These are phyloP conservation scores for Tenthredo livida DNA, from an alignment of 2,888 invertebrate species.

Conservation along the genomic window DNA sequence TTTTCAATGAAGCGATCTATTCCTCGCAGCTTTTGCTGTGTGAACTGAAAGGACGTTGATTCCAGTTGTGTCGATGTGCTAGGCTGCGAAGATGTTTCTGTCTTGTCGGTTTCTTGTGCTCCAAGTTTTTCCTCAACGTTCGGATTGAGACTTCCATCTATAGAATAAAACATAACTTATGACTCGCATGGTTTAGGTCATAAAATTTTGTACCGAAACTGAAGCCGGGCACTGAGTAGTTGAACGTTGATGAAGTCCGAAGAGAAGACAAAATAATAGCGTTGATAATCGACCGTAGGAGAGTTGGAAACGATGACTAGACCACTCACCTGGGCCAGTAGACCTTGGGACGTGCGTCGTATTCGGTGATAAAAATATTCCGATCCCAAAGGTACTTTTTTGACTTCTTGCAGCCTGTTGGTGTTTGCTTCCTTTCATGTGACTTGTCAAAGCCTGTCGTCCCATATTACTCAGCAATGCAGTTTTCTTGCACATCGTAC, in stretches of 20 bases:
- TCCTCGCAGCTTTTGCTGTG: background rate
- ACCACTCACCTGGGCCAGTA: no score
- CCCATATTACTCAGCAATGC: slow-evolving; percentile 57
- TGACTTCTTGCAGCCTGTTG: background rate
- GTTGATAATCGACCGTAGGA: no score
- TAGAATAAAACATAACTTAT: no score
- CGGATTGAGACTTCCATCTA: no score
- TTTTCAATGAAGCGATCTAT: background rate
- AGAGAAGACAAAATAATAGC: no score
- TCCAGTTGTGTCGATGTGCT: background rate
- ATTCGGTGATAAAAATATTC: background rate
- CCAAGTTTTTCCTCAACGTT: no score
- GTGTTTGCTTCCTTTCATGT: slow-evolving; percentile 54
- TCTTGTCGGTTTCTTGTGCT: no score
- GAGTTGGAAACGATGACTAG: no score
- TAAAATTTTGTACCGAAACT: no score
- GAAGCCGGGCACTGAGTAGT: no score
- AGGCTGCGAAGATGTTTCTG: background rate
- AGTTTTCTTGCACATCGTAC: slow-evolving; percentile 50
- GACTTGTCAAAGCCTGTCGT: slow-evolving; percentile 54
- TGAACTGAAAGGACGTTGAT: background rate
- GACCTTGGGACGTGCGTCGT: background rate
- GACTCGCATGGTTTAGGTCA: no score
- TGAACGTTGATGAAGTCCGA: no score
- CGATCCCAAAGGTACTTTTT: background rate